Conservation (phyloP, 1,140 invertebrate species). For the Drosophila punjabiensis region DNA sequence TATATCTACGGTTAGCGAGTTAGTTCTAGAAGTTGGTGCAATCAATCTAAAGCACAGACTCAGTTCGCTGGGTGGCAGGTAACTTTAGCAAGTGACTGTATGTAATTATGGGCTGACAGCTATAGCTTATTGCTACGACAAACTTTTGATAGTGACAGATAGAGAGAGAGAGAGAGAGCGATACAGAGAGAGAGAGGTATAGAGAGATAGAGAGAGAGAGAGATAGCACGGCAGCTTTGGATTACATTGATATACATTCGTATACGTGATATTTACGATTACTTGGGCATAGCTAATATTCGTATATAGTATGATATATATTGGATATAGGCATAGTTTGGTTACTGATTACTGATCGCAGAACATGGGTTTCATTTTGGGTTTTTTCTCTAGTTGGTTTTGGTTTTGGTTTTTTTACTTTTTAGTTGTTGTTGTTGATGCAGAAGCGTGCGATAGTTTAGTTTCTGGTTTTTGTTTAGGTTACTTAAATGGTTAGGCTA, state of each 20-base stretch:
- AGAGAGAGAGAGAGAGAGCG: conserved; percentile 21
- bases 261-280: conserved; percentile 77
- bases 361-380: conserved; percentile 70
- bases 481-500: conserved; percentile 79
- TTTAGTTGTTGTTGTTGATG: conserved; percentile 63
- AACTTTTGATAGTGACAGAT: conserved; percentile 59
- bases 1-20: conserved; percentile 41
- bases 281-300: conserved; percentile 79
- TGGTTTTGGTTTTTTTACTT: conserved; percentile 3
- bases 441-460: conserved; percentile 84
- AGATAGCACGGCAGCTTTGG: conserved; percentile 73
- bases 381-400: conserved; percentile 42
- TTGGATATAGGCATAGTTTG: conserved; percentile 69
- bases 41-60: conserved; percentile 75
- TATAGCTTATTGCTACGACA: conserved; percentile 46
- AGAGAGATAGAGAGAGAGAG: conserved; percentile 48
- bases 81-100: conserved; percentile 56
- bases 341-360: conserved; percentile 75
- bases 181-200: conserved; percentile 29
- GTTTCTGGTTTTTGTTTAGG: conserved; percentile 65
- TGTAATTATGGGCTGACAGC: conserved; percentile 41
- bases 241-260: conserved; percentile 73
- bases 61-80: conserved; percentile 53
- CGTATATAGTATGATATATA: conserved; percentile 59
- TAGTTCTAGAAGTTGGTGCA: conserved; percentile 51